phyloP scores from a whole-genome alignment of 2,888 invertebrate species.

The Halictus ligatus region DNA sequence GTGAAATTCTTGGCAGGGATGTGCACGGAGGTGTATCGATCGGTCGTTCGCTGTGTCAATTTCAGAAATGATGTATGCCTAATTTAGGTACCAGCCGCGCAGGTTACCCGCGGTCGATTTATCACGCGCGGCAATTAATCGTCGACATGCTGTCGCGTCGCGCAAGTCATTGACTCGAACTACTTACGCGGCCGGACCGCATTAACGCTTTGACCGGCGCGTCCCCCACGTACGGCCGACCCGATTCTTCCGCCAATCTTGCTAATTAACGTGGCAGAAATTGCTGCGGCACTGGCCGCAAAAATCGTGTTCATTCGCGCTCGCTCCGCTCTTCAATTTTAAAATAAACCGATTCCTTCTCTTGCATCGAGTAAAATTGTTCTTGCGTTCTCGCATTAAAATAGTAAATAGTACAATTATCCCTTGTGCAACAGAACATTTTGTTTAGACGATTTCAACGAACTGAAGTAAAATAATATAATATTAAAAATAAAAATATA shows the following conservation, averaged over 20 bases:
- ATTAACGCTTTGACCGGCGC: constrained; percentile 4
- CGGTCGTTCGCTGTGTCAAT: constrained; percentile 58
- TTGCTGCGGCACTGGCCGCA: background rate
- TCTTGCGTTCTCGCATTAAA: background rate
- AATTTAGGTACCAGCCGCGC: constrained; percentile 58
- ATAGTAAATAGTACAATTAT: background rate
- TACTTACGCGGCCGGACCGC: constrained; percentile 43
- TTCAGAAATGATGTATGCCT: constrained; percentile 61
- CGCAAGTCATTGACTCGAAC: constrained; percentile 60
- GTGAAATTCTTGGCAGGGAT: constrained; percentile 34
- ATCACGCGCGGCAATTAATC: constrained; percentile 62
- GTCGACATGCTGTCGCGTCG: constrained; percentile 45
- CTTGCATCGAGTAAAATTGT: background rate
- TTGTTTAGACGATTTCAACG: too few relatives aligned
- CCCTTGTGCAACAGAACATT: too few relatives aligned
- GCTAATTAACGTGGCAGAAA: background rate
- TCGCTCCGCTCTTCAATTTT: background rate
- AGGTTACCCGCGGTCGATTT: constrained; percentile 56
- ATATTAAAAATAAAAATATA: too few relatives aligned
- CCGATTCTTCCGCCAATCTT: constrained; percentile 6
- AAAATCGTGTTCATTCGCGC: background rate
- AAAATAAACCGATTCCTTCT: background rate
- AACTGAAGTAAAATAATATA: too few relatives aligned
- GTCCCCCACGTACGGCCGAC: background rate
- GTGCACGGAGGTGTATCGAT: constrained; percentile 47